Base-by-base conservation (phyloP, 92 coral and sea anemone species). In the Parazoanthus darwini region DNA sequence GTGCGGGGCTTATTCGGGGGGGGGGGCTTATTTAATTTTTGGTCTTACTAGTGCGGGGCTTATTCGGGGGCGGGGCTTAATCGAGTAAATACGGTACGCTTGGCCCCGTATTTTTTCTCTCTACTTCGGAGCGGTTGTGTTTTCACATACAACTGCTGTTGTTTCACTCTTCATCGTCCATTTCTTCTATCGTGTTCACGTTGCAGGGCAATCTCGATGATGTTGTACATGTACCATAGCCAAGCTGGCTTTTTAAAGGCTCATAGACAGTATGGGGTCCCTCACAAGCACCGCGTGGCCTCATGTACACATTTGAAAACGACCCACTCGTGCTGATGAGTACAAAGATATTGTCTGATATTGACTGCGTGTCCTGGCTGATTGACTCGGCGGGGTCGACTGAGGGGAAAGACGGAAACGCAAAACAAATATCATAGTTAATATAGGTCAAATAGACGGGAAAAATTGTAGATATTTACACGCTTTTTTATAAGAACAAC, bases 311-410 rank as follows among this genome's bases (percentile, higher is more conserved):
- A 78, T 39, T 79, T 26, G 68, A 25, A 59, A 88, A 79, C n/a
- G 74, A 72, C 13, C 84, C 90, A n/a, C 87, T 84, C 15, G 77
- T 39, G 66, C 66, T 84, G 65, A 83, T 70, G 9, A 70, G 79
- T 15, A 70, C 78, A 73, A 84, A 70, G 35, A 84, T 84, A 50
- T 71, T 84, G 78, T 84, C 78, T 22, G n/a, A 22, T 14, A 84
- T 68, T 25, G 79, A 84, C 9, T 65, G 39, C 44, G 23, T 70
- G 58, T 84, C 87, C 29, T 1, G n/a, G 6, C 38, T 36, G 23
- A 68, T 26, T 71, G 78, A 36, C 3, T 75, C 42, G 2, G 39
- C 6, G 29, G 78, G 63, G 39, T 84, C 79, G 29, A 71, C 87
- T 84, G 67, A n/a, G 36, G 26, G n/a, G 15, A 51, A 9, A 51